Evolutionary conservation across 2,888 invertebrate genomes (phyloP), one percentile per base, ranked within the genome.

Genomic region (Thymelicus lineola): DNA sequence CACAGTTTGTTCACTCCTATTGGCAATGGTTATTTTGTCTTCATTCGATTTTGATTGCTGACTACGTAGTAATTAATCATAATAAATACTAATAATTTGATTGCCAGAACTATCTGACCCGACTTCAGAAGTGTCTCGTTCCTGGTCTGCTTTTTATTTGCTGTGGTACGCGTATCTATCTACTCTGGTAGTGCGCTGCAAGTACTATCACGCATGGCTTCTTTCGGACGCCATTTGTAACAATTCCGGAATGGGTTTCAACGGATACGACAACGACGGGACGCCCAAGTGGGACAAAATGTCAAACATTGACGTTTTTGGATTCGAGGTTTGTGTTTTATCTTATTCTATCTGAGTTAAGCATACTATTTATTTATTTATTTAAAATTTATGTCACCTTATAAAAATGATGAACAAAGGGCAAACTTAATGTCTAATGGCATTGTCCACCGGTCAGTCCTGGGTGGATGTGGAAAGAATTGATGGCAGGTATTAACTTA

Each of bases 201-300:
- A 98, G 94, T 99, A 99, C 94, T 99, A 99, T 92, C 97, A 98
- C 86, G 99, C 98, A n/a, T 99, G 99, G 99, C 94, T 98, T 71
- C 94, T 99, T 80, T 98, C 98, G 7, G 99, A 99, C 88, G 98
- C 98, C 0, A 97, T 99, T 76, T 98, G 98, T 88, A 99, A 99
- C 88, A 97, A 98, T 85, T 97, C 97, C 20, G 99, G 99, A 0
- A 95, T 99, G 83, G 99, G 99, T 0, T 97, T 96, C 86, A 96
- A 97, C 77, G 99, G 99, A 0, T 97, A 96, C 84, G 96, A 96
- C 80, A 93, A 95, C 62, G 93, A 96, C 72, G 98, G 97, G 55
- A 91, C 94, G 60, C 94, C 97, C 1, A 96, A 96, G 80, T 99
- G 99, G 99, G 98, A 99, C 88, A 95, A 97, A 74, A 95, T 98